Conservation (phyloP, 2,797 vertebrate genomes). For the Ctenopoma kingsleyae region DNA sequence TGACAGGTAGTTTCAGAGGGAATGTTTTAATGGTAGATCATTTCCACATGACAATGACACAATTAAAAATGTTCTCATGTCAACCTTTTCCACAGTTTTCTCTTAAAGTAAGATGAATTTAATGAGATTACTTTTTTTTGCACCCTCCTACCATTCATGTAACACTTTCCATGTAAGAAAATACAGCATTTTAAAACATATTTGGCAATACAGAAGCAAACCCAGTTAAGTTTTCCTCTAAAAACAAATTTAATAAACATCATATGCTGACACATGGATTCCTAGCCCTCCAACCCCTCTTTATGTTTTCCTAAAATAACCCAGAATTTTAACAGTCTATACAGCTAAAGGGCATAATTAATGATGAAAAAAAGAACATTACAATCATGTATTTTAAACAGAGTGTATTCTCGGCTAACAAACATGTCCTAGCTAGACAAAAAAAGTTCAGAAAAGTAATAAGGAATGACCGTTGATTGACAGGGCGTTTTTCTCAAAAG, state of each 20-base stretch:
- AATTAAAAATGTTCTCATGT: constrained; percentile 80
- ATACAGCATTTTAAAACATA: constrained; percentile 86
- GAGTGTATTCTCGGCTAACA: constrained; percentile 60
- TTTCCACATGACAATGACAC: constrained; percentile 86
- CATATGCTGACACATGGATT: constrained; percentile 76
- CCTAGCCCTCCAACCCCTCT: constrained; percentile 67
- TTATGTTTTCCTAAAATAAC: constrained; percentile 73
- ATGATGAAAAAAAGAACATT: constrained; percentile 55
- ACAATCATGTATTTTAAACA: constrained; percentile 75
- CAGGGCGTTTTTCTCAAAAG: constrained; percentile 52
- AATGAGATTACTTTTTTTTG: constrained; percentile 57
- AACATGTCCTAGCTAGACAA: constrained; percentile 67
- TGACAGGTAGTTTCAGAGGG: constrained; percentile 78
- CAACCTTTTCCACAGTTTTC: constrained; percentile 75
- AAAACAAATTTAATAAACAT: constrained; percentile 75
- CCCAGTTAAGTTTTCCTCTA: constrained; percentile 76
- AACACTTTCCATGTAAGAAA: constrained; percentile 88
- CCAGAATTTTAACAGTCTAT: constrained; percentile 83
- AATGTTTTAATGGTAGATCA: constrained; percentile 90
- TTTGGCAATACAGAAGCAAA: constrained; percentile 89
- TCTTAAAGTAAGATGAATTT: constrained; percentile 72
- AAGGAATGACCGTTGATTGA: constrained; percentile 52
- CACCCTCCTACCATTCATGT: constrained; percentile 73
- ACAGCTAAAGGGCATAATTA: constrained; percentile 77
- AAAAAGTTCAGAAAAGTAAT: constrained; percentile 49